A percentile compares a stretch with the other conserved stretches of the same genome.
Evolutionary conservation across 2,797 vertebrate genomes (phyloP).

Genomic region (Urophycis tenuis): DNA sequence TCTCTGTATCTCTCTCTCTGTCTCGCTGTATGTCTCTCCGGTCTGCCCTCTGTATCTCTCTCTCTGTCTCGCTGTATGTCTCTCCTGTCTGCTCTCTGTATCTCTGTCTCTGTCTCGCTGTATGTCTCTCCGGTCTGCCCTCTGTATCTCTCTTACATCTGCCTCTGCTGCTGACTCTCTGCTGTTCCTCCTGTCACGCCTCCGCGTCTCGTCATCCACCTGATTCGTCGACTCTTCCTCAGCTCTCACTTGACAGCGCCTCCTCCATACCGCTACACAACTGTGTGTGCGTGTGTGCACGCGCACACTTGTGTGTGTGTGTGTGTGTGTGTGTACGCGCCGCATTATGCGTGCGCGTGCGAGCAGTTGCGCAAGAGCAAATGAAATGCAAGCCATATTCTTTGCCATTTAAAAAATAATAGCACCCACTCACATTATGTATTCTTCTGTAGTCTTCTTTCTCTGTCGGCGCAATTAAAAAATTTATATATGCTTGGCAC

Average conservation of each 20-base stretch:
- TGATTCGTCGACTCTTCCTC: constrained; percentile 23
- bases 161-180: background rate
- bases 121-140: background rate
- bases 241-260: constrained; percentile 18
- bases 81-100: background rate
- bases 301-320: background rate
- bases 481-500: background rate
- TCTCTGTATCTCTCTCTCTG: background rate
- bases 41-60: background rate
- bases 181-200: constrained; percentile 27
- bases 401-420: background rate
- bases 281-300: background rate
- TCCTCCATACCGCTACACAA: background rate
- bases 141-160: background rate
- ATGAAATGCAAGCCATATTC: background rate
- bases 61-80: too few relatives aligned
- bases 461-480: background rate
- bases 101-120: background rate
- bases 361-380: background rate
- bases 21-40: background rate
- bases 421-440: background rate
- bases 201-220: constrained; percentile 26
- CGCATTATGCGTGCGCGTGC: too few relatives aligned
- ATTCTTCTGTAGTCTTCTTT: background rate
- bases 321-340: background rate